Evolutionary conservation across 2,113 vertebrate species (phyloP), one percentile per base, ranked within the genome.

Genomic region (Lethenteron camtschaticum): DNA sequence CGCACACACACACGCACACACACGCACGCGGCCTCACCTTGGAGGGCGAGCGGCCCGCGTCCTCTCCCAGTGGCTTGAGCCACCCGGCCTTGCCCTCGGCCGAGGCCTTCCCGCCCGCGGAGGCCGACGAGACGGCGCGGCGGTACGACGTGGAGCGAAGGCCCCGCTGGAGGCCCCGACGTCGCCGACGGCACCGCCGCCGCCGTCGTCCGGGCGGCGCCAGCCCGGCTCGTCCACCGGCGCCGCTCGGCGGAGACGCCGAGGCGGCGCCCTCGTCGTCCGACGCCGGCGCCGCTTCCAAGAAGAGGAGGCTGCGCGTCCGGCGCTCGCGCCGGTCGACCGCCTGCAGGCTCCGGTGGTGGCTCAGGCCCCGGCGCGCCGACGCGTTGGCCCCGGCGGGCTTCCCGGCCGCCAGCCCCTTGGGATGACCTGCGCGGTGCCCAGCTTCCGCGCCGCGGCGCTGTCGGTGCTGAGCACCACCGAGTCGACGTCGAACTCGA

Each of bases 101-200:
- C 63, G 24, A 41, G 41, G n/a, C 63, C 63, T 66, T 24, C n/a
- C 63, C 63, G n/a, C 63, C 63, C 24, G n/a, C 63, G 9, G n/a
- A n/a, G n/a, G 24, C 63, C 9, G 63, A n/a, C 24, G n/a, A 24
- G 72, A 96, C 86, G 0, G 92, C 94, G n/a, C 83, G 81, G 72
- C 92, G 83, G 63, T 99, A 99, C 2, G 94, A 99, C 0, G 89
- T 96, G 20, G 87, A 92, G 73, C 94, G 79, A 75, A 95, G 78
- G 9, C 86, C 87, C 20, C 91, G 79, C 56, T 76, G 77, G 56
- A 91, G 76, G 1, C 79, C 68, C 1, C 87, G 0, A 84, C 81
- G 57, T 81, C 85, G 16, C 84, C 83, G 84, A 85, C 1, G 73
- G 77, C 2, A 88, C 84, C 0, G 66, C 55, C 58, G 79, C 78